Conservation (phyloP, 2,888 invertebrate genomes). For the Vesta saturnalis region DNA sequence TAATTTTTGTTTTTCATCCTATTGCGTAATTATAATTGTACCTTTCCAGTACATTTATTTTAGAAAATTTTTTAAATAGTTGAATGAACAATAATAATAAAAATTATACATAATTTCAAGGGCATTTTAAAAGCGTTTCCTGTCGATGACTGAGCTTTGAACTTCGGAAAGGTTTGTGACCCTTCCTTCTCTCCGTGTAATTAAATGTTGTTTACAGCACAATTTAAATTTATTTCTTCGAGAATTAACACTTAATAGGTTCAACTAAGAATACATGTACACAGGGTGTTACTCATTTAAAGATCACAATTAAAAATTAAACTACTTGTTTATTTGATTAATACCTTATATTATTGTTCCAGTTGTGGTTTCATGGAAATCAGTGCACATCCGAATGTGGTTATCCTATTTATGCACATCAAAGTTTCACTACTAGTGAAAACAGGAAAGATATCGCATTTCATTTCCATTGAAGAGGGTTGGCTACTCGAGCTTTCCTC, state of each 20-base stretch:
- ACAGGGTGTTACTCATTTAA: background rate
- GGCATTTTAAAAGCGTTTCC: conserved; percentile 19
- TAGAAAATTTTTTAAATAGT: conserved; percentile 4
- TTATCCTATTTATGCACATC: no score
- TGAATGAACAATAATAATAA: conserved; percentile 11
- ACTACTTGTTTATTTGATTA: no score
- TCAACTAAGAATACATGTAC: background rate
- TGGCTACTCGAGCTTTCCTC: no score
- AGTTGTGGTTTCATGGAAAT: no score
- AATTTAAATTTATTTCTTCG: conserved; percentile 15
- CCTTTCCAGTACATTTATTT: conserved; percentile 16
- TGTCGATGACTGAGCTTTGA: conserved; percentile 36
- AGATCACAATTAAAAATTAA: background rate
- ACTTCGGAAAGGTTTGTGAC: conserved; percentile 20
- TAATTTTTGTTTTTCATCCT: no score
- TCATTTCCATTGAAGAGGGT: no score
- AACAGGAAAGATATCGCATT: no score
- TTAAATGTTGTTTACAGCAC: conserved; percentile 14
- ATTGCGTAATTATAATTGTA: conserved; percentile 1
- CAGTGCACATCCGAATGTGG: no score
- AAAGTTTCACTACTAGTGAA: no score
- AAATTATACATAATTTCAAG: conserved; percentile 15
- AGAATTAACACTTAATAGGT: conserved; percentile 11
- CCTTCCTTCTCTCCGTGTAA: conserved; percentile 10
- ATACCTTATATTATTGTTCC: no score